phyloP scores from a whole-genome alignment of 2,888 invertebrate species.

The Acleris holmiana region DNA sequence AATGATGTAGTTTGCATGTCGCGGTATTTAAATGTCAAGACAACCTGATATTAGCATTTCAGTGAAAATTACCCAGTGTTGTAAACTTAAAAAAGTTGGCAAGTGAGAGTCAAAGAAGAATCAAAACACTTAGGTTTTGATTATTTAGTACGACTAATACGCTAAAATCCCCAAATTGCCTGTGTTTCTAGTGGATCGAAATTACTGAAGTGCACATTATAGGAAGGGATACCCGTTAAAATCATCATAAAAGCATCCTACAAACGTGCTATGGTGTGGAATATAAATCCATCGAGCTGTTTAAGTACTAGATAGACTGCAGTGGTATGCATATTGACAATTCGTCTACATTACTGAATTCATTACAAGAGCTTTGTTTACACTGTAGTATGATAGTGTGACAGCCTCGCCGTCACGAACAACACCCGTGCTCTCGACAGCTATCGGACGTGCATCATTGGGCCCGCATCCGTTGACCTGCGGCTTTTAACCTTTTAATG shows the following conservation, averaged over 20 bases:
- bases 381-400: constrained; percentile 58
- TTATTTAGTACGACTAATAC: constrained; percentile 10
- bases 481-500: constrained; percentile 15
- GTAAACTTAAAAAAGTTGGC: constrained; percentile 39
- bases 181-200: constrained; percentile 15
- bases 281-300: too few species aligned
- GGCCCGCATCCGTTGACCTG: constrained; percentile 50
- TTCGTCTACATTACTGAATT: constrained; percentile 3
- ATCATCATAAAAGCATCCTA: background rate
- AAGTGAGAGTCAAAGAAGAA: constrained; percentile 56
- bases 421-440: constrained; percentile 50
- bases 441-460: constrained; percentile 52
- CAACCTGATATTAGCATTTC: constrained; percentile 30
- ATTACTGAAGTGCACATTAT: background rate
- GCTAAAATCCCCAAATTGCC: constrained; percentile 25
- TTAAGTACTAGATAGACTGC: background rate
- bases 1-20: constrained; percentile 29
- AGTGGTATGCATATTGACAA: background rate
- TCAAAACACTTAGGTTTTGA: constrained; percentile 32
- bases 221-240: background rate
- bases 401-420: constrained; percentile 52
- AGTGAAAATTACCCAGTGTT: constrained; percentile 37
- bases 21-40: constrained; percentile 29
- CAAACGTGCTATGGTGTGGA: too few species aligned
- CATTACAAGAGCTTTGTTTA: constrained; percentile 47